Conservation (phyloP, 2,888 invertebrate genomes). For the Ennomos erosarius region DNA sequence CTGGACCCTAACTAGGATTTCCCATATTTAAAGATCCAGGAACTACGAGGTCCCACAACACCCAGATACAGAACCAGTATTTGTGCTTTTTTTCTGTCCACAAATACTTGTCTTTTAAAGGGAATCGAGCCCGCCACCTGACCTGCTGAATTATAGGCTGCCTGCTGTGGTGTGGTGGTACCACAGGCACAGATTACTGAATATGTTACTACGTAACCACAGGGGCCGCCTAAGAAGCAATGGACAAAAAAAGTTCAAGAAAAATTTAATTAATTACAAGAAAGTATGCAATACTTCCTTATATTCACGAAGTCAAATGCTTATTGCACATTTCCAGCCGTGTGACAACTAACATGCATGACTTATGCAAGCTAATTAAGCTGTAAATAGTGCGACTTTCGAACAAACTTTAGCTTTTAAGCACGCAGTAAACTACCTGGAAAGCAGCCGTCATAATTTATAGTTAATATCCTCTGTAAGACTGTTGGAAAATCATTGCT, state of each 20-base stretch:
- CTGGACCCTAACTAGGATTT: no score
- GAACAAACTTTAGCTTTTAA: constrained; percentile 38
- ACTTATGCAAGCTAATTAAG: constrained; percentile 43
- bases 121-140: no score
- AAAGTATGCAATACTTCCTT: constrained; percentile 6
- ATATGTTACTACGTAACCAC: no score
- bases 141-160: no score
- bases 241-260: background rate
- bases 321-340: constrained; percentile 29
- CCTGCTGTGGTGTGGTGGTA: no score
- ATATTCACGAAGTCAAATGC: constrained; percentile 17
- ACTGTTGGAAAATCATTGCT: constrained; percentile 17
- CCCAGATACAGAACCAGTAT: no score
- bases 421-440: constrained; percentile 40
- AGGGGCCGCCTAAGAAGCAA: no score
- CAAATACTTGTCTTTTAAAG: no score
- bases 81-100: no score
- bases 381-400: constrained; percentile 42
- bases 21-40: no score
- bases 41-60: no score
- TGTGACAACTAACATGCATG: constrained; percentile 42
- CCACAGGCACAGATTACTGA: no score
- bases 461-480: constrained; percentile 32
- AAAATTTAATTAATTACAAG: background rate
- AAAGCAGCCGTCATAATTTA: constrained; percentile 39